Evolutionary conservation across 2,113 vertebrate genomes (phyloP), one percentile per base, ranked within the genome.

Genomic region (Heterochromis multidens): DNA sequence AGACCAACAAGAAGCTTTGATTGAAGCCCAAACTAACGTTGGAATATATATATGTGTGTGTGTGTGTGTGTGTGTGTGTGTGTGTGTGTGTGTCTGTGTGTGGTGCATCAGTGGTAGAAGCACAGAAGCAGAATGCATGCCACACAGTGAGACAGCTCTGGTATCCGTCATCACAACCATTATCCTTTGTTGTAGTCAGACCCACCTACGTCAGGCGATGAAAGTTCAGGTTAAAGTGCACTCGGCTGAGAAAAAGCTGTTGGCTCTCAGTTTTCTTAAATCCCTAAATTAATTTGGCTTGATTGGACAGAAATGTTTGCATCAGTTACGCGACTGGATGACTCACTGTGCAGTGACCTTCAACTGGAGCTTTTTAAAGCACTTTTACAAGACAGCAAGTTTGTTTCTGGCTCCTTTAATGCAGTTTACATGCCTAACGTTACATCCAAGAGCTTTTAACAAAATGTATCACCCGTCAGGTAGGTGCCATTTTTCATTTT

Each of bases 151-250:
- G 83, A 79, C 89, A 93, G 89, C 93, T 85, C 81, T 16, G 80
- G 65, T 62, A 94, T 97, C 97, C 87, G 59, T 97, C 96, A 95
- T 72, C 97, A 94, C 92, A 82, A 90, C 94, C 96, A 96, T 97
- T 97, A 97, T 96, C 95, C 94, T 96, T 96, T 95, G 94, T 94
- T 92, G 88, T 91, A 95, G 93, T 90, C 95, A 92, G 96, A 96
- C 92, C 94, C 91, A 88, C 92, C 96, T 95, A 91, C 94, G 92
- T 90, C 85, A 95, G 93, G 95, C 95, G 97, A 95, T 97, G 97
- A 98, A 96, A 98, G 92, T 91, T 86, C 7, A 88, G 96, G 95
- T 97, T 95, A 96, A 97, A 97, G 96, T 96, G 95, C 95, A 96
- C 91, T 88, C 78, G 83, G 89, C 89, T 86, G 82, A 91, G 95